Evolutionary conservation across 1,140 invertebrate species (phyloP).

Genomic region (Tetramorium parvispinum): DNA sequence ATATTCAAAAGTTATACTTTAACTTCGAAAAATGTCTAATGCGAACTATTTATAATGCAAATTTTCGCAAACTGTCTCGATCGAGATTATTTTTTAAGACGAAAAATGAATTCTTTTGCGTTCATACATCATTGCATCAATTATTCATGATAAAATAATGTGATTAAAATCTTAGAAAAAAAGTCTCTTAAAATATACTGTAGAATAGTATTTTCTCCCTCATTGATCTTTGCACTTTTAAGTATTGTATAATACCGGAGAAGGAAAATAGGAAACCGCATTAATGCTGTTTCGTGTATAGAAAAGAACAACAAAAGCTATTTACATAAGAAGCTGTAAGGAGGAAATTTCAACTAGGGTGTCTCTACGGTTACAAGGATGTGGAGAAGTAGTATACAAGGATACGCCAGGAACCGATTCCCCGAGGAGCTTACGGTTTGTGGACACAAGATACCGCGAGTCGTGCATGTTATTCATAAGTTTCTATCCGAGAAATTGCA

Average conservation of each 20-base stretch:
- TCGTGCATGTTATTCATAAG: constrained; percentile 52
- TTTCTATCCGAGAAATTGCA: constrained; percentile 10
- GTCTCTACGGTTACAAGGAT: not conserved
- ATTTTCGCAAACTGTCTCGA: no score
- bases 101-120: not conserved
- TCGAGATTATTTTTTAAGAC: not conserved
- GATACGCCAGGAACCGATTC: constrained; percentile 31
- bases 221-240: constrained; percentile 16
- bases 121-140: no score
- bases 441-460: constrained; percentile 51
- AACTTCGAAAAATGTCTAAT: not conserved
- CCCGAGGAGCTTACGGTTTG: constrained; percentile 29
- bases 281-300: not conserved
- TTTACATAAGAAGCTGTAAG: constrained; percentile 19
- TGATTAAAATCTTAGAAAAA: not conserved
- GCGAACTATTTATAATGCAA: not conserved
- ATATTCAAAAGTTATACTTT: not conserved
- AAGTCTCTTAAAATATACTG: not conserved
- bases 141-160: not conserved
- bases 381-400: constrained; percentile 9
- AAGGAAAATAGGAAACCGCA: not conserved
- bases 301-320: constrained; percentile 19
- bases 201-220: not conserved
- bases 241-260: not conserved
- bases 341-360: constrained; percentile 17